These are phyloP conservation scores for Mirounga angustirostris DNA, from an alignment of 2,113 vertebrate genomes.

Conservation along the genomic window DNA sequence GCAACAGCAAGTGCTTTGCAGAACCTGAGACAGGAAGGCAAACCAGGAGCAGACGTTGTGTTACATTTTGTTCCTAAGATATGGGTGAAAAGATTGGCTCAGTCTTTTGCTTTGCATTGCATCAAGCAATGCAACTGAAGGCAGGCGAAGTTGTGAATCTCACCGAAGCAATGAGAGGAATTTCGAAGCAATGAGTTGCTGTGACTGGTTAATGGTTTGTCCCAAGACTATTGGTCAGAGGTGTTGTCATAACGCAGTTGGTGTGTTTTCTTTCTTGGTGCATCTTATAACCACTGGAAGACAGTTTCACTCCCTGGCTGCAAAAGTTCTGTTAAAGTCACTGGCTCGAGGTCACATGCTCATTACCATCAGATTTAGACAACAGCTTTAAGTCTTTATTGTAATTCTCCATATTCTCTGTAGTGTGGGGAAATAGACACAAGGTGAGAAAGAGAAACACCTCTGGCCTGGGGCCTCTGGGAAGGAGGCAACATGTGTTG, in stretches of 20 bases:
- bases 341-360: not conserved
- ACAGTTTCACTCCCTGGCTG: not conserved
- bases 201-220: not conserved
- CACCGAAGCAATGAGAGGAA: not conserved
- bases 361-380: not conserved
- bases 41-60: not conserved
- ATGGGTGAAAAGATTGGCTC: not conserved
- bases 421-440: not conserved
- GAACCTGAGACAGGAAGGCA: not conserved
- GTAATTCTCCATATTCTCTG: not conserved
- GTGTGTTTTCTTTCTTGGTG: not conserved
- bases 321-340: not conserved
- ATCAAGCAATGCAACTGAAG: not conserved
- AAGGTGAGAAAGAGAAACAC: not conserved
- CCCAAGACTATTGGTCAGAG: not conserved
- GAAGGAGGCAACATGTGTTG: not conserved
- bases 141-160: not conserved
- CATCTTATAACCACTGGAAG: not conserved
- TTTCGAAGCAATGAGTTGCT: not conserved
- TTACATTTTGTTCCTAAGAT: not conserved
- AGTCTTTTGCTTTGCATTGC: no score
- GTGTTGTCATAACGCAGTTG: accelerated
- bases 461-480: not conserved
- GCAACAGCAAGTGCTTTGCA: not conserved
- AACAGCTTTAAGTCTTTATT: not conserved